Conservation (phyloP, 2,888 invertebrate species). For the Anoncus sp. region DNA sequence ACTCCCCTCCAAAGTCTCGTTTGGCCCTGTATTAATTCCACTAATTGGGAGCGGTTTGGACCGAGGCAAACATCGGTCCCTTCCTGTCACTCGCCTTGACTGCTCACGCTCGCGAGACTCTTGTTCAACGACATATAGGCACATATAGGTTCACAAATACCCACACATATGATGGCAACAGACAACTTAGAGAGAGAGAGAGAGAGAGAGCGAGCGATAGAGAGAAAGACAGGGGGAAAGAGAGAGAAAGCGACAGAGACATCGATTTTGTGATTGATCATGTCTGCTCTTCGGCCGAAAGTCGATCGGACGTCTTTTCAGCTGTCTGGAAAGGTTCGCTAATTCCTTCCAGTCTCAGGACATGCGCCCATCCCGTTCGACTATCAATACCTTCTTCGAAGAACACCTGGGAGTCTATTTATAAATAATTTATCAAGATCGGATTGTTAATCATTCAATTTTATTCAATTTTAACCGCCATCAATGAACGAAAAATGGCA, state of each 20-base stretch:
- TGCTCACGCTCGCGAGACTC: conserved; percentile 51
- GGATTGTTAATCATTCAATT: background rate
- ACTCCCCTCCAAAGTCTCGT: conserved; percentile 76
- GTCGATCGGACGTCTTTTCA: conserved; percentile 49
- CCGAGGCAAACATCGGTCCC: conserved; percentile 78
- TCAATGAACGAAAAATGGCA: too few relatives aligned
- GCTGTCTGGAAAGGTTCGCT: conserved; percentile 43
- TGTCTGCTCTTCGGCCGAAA: conserved; percentile 38
- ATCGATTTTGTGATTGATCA: conserved; percentile 77
- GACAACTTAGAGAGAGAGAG: conserved; percentile 40
- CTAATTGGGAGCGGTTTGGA: conserved; percentile 81
- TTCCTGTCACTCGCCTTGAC: conserved; percentile 64
- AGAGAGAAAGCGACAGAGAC: conserved; percentile 64
- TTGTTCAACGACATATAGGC: conserved; percentile 51
- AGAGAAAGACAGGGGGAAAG: conserved; percentile 13
- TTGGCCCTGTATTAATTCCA: conserved; percentile 80
- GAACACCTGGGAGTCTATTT: background rate
- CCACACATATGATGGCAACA: conserved; percentile 19
- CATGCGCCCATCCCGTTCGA: conserved; percentile 19
- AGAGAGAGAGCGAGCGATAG: conserved; percentile 29
- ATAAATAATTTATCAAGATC: conserved; percentile 10
- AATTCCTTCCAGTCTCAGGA: conserved; percentile 36
- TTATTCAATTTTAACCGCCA: background rate
- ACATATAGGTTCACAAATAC: conserved; percentile 30
- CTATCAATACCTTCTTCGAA: conserved; percentile 17